Percentiles rank a stretch among this genome's conserved stretches.
Conservation (phyloP, 2,113 vertebrate species). For the Spea bombifrons region DNA sequence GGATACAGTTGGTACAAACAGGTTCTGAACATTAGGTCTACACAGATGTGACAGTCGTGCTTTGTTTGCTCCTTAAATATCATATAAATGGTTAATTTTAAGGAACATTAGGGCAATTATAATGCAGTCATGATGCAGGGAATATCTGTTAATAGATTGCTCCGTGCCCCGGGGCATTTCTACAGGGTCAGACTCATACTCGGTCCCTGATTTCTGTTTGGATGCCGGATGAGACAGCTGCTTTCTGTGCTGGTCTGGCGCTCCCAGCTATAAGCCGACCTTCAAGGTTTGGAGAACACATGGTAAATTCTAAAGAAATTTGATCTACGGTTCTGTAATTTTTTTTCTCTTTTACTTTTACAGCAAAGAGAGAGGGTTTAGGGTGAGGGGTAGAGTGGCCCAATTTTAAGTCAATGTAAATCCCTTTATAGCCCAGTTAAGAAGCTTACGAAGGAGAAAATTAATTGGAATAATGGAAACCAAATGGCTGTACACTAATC, state of each 20-base stretch:
- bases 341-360: background rate
- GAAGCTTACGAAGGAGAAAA: slow-evolving; percentile 42
- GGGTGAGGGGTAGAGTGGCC: background rate
- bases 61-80: too few relatives aligned
- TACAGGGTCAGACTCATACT: background rate
- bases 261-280: slow-evolving; percentile 23
- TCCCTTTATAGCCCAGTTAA: slow-evolving; percentile 24
- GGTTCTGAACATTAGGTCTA: too few relatives aligned
- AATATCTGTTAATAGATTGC: background rate
- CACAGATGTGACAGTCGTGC: too few relatives aligned
- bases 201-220: background rate
- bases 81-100: too few relatives aligned
- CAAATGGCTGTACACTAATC: slow-evolving; percentile 30
- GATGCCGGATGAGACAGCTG: slow-evolving; percentile 34
- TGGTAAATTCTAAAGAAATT: background rate
- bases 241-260: slow-evolving; percentile 4
- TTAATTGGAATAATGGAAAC: slow-evolving; percentile 39
- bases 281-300: slow-evolving; percentile 7
- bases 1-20: too few relatives aligned
- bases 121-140: too few relatives aligned
- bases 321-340: background rate
- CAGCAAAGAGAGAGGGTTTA: background rate
- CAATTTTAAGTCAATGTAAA: slow-evolving; percentile 18
- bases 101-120: too few relatives aligned
- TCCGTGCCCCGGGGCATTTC: background rate